phyloP scores from a whole-genome alignment of 2,888 invertebrate genomes.

The Dioctria linearis region DNA sequence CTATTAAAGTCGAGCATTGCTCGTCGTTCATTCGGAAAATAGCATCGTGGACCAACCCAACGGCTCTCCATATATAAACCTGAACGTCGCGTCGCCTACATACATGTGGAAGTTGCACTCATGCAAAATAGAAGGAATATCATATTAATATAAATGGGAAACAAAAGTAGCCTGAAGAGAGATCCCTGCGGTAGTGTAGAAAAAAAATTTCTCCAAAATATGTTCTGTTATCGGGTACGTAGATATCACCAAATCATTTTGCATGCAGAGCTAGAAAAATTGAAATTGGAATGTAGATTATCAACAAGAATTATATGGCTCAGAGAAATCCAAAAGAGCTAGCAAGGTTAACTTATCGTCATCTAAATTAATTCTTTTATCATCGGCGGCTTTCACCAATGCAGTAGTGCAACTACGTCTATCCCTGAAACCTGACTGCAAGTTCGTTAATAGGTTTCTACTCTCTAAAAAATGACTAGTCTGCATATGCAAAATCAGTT shows the following conservation, averaged over 20 bases:
- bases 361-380: background rate
- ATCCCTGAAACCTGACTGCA: background rate
- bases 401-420: background rate
- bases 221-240: background rate
- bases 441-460: background rate
- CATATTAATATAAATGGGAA: background rate
- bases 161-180: background rate
- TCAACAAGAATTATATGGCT: background rate
- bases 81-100: background rate
- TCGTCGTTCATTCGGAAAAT: background rate
- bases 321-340: background rate
- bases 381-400: background rate
- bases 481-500: background rate
- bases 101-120: too few relatives aligned
- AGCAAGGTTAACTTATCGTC: too few relatives aligned
- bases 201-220: too few relatives aligned
- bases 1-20: too few relatives aligned
- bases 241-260: background rate
- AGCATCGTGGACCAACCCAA: background rate
- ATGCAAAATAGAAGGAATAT: background rate
- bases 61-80: background rate
- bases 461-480: background rate
- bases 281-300: background rate
- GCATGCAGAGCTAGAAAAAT: background rate
- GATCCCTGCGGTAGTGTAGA: background rate